Evolutionary conservation across 2,113 vertebrate species (phyloP).

Genomic region (Ceyx melanurus): DNA sequence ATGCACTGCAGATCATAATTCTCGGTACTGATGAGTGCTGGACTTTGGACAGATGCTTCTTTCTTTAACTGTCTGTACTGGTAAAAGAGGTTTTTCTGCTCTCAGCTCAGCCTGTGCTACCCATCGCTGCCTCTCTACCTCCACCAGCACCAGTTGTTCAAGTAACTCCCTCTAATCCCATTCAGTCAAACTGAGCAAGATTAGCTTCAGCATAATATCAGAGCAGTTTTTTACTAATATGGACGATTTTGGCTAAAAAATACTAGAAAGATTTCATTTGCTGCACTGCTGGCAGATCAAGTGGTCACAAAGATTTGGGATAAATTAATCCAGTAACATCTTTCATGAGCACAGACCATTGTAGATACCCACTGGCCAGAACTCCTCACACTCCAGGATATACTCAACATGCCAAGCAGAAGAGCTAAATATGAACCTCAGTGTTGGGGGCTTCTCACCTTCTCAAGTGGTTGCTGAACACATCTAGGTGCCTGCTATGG

Average conservation of each 20-base stretch:
- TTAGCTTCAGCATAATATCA: not conserved
- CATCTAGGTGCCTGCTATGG: accelerated
- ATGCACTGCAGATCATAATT: not conserved
- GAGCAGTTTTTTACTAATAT: not conserved
- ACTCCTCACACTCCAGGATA: not conserved
- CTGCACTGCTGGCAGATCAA: not conserved
- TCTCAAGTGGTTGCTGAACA: not conserved
- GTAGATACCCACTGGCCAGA: not conserved
- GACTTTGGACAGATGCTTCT: not conserved
- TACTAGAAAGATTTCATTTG: not conserved
- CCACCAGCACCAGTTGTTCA: not conserved
- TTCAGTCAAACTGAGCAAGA: not conserved
- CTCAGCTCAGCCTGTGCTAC: not conserved
- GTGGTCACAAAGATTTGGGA: not conserved
- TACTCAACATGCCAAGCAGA: not conserved
- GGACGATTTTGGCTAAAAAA: not conserved
- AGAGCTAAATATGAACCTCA: not conserved
- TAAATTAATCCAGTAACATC: not conserved
- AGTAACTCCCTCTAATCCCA: not conserved
- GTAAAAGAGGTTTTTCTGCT: not conserved
- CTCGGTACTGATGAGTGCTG: not conserved
- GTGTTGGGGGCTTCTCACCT: not conserved
- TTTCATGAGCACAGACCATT: not conserved
- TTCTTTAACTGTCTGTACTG: not conserved
- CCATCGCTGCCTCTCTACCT: not conserved